Conservation (phyloP, 2,888 invertebrate species). For the Acrobasis suavella region DNA sequence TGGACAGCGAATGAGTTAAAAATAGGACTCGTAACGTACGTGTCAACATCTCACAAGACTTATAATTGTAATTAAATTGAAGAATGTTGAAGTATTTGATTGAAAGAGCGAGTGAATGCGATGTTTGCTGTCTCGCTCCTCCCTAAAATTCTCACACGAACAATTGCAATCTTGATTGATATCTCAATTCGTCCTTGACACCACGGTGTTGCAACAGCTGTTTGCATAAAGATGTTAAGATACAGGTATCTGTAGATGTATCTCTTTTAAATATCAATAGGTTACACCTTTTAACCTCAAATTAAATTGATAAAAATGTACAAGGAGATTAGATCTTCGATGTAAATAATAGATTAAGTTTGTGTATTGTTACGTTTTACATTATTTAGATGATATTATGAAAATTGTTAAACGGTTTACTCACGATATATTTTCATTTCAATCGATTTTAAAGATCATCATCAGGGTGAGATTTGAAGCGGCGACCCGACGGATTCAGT, state of each 20-base stretch:
- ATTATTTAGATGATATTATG: no score
- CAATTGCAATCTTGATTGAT: constrained; percentile 20
- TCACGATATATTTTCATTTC: no score
- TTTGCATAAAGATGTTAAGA: constrained; percentile 10
- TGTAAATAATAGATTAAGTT: no score
- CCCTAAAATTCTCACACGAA: constrained; percentile 15
- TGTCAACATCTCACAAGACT: not conserved
- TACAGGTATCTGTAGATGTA: constrained; percentile 14
- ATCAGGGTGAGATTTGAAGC: no score
- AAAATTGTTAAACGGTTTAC: no score
- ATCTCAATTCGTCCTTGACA: constrained; percentile 22
- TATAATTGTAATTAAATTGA: not conserved
- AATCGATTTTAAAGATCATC: no score
- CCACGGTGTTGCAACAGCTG: constrained; percentile 9
- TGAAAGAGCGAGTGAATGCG: not conserved
- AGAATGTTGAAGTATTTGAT: no score
- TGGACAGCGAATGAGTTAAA: no score
- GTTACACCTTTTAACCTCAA: constrained; percentile 15
- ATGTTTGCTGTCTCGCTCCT: constrained; percentile 10
- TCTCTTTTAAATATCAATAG: constrained; percentile 17
- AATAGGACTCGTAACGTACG: not conserved
- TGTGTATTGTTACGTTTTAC: no score
- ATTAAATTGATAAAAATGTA: constrained; percentile 3
- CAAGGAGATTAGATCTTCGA: no score
- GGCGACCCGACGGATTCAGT: no score